Percentiles rank a stretch among this genome's conserved stretches.
phyloP scores from a whole-genome alignment of 2,888 invertebrate species.

The Hirtodrosophila histrioides region DNA sequence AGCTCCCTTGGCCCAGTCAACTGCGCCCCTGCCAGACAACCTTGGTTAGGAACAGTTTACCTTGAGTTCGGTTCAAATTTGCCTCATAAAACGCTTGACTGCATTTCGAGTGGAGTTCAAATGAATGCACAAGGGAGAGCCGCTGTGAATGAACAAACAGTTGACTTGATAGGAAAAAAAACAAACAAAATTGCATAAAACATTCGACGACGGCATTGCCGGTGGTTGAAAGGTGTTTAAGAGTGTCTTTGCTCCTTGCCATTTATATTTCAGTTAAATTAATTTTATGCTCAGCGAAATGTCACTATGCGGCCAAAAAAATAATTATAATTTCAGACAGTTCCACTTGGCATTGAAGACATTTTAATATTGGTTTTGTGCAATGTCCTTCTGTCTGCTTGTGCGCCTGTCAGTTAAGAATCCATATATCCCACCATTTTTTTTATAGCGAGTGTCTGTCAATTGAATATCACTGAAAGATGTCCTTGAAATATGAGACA shows the following conservation, averaged over 20 bases:
- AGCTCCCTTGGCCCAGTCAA: background rate
- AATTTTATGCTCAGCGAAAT: no score
- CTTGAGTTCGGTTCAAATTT: conserved; percentile 10
- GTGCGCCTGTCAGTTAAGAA: no score
- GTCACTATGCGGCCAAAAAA: no score
- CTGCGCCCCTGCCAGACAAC: background rate
- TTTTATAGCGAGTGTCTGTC: no score
- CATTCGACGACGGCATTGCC: background rate
- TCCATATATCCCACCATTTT: no score
- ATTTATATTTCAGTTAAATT: no score
- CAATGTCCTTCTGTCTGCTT: no score
- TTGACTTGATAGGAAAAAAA: conserved; percentile 10
- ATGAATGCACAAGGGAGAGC: conserved; percentile 24
- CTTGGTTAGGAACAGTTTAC: conserved; percentile 26
- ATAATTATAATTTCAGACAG: no score
- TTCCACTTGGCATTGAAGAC: no score
- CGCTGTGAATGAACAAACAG: conserved; percentile 9
- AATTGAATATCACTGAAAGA: no score
- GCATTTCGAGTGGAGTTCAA: conserved; percentile 16
- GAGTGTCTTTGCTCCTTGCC: background rate
- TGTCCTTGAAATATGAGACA: no score
- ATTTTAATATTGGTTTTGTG: no score
- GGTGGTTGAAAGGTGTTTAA: background rate
- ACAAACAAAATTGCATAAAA: conserved; percentile 5
- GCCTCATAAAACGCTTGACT: conserved; percentile 28